Evolutionary conservation across 2,888 invertebrate genomes (phyloP), one percentile per base, ranked within the genome.

Genomic region (Scrobipalpa atriplicella): DNA sequence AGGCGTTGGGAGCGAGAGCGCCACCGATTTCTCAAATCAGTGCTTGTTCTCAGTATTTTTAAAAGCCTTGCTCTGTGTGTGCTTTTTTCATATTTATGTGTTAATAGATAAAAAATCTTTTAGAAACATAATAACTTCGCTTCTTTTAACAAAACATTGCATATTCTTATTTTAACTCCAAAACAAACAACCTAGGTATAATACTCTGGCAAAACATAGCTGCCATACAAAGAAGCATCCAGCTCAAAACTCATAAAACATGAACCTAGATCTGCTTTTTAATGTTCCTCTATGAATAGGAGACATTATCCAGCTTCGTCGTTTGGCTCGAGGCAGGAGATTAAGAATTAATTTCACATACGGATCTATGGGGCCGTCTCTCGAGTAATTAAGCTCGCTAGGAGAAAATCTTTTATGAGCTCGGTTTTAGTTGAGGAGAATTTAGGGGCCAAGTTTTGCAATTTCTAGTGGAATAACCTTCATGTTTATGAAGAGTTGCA

Each of bases 281-380:
- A 47, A 38, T 38, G 29, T 38, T 38, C n/a, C 58, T 36, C 36
- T 58, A 38, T 58, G 58, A 58, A 67, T 65, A 66, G 68, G 70
- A 69, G 16, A 36, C 47, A 16, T 52, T 54, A 54, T 39, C 21
- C n/a, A 1, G n/a, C 58, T 51, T n/a, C 8, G 38, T 16, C 38
- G 58, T 58, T 58, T 38, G 58, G 38, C 58, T 58, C 36, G 5
- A 9, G n/a, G 58, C 16, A 0, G n/a, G 29, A 43, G 65, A 65
- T 65, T 65, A 58, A 58, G 58, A 65, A 60, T 58, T 65, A 43
- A 65, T 58, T 65, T 43, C 43, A 41, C 58, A 43, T 60, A n/a
- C 56, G 19, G 39, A 56, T 58, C 58, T 13, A 38, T 38, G 58
- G 2, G 38, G 18, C 58, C 8, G 38, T 56, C 36, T 16, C 29